These are phyloP conservation scores for Ariolimax columbianus DNA, from an alignment of 2,888 invertebrate genomes.

Conservation along the genomic window DNA sequence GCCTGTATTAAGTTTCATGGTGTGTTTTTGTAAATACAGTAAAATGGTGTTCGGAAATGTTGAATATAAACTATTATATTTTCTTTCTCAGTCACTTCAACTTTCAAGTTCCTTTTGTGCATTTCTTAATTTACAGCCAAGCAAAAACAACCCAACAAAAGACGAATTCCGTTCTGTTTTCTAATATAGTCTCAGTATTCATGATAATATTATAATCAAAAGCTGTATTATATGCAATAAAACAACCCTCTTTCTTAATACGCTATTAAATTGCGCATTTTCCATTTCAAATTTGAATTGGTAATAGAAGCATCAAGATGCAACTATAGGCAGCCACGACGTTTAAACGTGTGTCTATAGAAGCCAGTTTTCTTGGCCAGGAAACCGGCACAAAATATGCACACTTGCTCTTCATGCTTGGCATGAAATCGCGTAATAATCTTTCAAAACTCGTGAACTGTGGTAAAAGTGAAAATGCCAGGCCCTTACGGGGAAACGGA, in stretches of 20 bases:
- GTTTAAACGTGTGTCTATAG: background rate
- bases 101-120: background rate
- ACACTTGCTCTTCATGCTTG: slow-evolving; percentile 22
- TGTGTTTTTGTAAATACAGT: background rate
- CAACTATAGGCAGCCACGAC: background rate
- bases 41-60: background rate
- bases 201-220: background rate
- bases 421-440: slow-evolving; percentile 21
- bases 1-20: background rate
- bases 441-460: slow-evolving; percentile 28
- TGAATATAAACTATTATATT: background rate
- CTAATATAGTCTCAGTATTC: background rate
- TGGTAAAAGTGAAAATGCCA: slow-evolving; percentile 31
- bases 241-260: slow-evolving; percentile 9
- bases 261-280: slow-evolving; percentile 23
- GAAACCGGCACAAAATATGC: slow-evolving; percentile 19
- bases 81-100: background rate
- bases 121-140: background rate
- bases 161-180: background rate
- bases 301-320: slow-evolving; percentile 15
- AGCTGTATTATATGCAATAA: slow-evolving; percentile 3
- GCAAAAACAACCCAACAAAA: background rate
- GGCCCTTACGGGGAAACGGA: slow-evolving; percentile 7
- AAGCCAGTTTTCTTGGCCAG: background rate
- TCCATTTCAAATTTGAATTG: slow-evolving; percentile 32